Conservation (phyloP, 2,797 vertebrate species). For the Phataginus tetradactyla region DNA sequence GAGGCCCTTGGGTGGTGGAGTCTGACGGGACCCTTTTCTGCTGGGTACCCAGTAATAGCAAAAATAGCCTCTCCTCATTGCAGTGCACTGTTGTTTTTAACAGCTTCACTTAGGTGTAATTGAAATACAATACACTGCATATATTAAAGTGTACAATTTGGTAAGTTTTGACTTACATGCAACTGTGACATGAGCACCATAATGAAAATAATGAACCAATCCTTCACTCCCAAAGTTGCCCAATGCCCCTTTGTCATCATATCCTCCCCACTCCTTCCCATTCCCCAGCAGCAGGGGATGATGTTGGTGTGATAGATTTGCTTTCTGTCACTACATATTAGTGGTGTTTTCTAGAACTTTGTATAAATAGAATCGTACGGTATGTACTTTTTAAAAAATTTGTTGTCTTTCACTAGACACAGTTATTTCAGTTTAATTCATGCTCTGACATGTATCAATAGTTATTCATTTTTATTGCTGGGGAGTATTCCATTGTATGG, state of each 20-base stretch:
- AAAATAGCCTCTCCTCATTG: neutral
- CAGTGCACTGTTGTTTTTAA: rapidly evolving
- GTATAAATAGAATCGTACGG: neutral
- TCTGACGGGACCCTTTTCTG: neutral
- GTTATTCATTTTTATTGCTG: neutral
- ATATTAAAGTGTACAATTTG: neutral
- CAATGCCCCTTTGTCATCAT: neutral
- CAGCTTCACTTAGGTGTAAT: neutral
- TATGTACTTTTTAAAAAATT: neutral
- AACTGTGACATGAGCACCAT: neutral
- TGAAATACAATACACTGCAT: neutral
- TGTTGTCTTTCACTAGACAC: neutral
- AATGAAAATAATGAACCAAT: neutral
- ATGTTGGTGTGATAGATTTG: neutral
- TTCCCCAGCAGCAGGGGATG: neutral
- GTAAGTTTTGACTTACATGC: neutral
- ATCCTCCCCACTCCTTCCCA: neutral
- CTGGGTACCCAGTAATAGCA: neutral
- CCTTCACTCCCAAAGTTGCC: neutral
- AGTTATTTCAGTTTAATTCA: neutral
- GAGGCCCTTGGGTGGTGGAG: neutral
- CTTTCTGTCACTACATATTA: neutral
- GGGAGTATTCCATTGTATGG: neutral
- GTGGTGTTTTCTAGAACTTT: constrained; percentile 39
- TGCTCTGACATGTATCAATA: neutral